Base-by-base conservation (phyloP, 2,797 vertebrate genomes). In the Melanotaenia parkinsoni region DNA sequence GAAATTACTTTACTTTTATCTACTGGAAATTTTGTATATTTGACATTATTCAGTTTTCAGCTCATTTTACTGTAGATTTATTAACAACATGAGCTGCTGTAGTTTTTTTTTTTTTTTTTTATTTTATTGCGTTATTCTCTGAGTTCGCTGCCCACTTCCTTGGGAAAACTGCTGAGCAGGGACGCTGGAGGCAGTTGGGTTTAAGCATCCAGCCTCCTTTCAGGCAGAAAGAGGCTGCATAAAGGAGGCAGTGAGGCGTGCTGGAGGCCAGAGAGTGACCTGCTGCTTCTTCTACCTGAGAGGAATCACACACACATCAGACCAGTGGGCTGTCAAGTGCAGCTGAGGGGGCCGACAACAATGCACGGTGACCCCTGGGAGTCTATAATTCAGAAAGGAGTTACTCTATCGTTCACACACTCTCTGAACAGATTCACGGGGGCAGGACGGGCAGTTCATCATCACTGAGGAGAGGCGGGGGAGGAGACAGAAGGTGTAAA, bases 321-420 rank as follows among this genome's bases (percentile, higher is more conserved):
- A 81, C 66, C 81, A 87, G 81, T 77, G 79, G 72, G 77, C 86
- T 80, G 83, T 97, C 96, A 96, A 97, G 96, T 96, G 96, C 95
- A 89, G 95, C 96, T 97, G 94, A 97, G 96, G 96, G 95, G 93
- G 93, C 93, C 95, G 94, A 95, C 92, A 93, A 99, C 97, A 99
- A 98, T 96, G 93, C 95, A 94, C 77, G 35, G 95, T 96, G 97
- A 97, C 96, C 95, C 95, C 88, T 93, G 95, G 96, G 96, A 99
- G 97, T 98, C 96, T 96, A 98, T 98, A 95, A 97, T 96, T 97
- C 96, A 96, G 95, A 95, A 94, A 96, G 93, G 95, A 97, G 97
- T 97, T 96, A 97, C 97, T 96, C 96, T 95, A 96, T 89, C 82
- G 88, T 83, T 87, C 88, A 87, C 77, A 79, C 51, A 70, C 14